Evolutionary conservation across 2,888 invertebrate species (phyloP).

Genomic region (Resseliella maxima): DNA sequence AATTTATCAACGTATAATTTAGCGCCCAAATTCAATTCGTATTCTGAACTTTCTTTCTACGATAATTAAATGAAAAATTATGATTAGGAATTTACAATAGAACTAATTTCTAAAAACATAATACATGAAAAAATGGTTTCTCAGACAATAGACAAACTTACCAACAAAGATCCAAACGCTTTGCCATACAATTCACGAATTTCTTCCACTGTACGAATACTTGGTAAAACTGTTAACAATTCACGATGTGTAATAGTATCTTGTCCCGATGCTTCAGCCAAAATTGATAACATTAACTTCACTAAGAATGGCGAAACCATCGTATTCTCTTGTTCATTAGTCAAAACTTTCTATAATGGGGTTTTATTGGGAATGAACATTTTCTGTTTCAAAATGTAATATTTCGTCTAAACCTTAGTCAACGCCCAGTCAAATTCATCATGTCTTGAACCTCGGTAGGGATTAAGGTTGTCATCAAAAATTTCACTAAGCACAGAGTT

Average conservation of each 20-base stretch:
- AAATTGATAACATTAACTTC: conserved; percentile 78
- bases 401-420: conserved; percentile 68
- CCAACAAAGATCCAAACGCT: conserved; percentile 61
- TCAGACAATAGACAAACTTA: conserved; percentile 73
- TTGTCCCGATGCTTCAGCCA: conserved; percentile 77
- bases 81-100: not conserved
- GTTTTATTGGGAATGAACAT: not conserved
- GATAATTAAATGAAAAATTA: conserved; percentile 18
- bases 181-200: conserved; percentile 65
- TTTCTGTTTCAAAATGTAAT: not conserved
- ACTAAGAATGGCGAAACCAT: conserved; percentile 82
- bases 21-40: conserved; percentile 74
- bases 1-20: conserved; percentile 73
- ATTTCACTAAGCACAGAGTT: not conserved
- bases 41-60: conserved; percentile 65
- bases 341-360: not conserved
- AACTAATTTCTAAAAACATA: not conserved
- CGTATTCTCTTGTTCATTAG: conserved; percentile 70
- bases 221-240: conserved; percentile 59
- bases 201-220: conserved; percentile 57
- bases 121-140: not conserved
- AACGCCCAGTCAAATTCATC: conserved; percentile 77
- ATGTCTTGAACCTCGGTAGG: conserved; percentile 65
- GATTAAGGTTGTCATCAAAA: conserved; percentile 63
- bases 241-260: conserved; percentile 62